phyloP scores from a whole-genome alignment of 2,888 invertebrate genomes.

The Andrena hattorfiana region DNA sequence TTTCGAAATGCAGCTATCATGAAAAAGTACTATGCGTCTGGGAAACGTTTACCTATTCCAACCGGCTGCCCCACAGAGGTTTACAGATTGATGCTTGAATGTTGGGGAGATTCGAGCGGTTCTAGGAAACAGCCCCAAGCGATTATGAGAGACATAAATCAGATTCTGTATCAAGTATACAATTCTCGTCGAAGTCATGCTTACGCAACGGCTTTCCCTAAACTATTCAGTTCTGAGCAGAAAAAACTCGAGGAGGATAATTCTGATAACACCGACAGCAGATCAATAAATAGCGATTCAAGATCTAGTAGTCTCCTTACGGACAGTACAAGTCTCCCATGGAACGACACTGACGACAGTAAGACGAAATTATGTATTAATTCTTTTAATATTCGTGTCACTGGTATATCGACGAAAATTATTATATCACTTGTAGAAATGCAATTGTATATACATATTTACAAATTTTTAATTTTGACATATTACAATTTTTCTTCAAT shows the following conservation, averaged over 20 bases:
- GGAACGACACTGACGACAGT: constrained; percentile 80
- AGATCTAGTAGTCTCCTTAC: constrained; percentile 79
- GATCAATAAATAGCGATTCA: constrained; percentile 80
- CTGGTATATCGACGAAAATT: not conserved
- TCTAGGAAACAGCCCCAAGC: constrained; percentile 92
- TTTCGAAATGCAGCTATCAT: constrained; percentile 80
- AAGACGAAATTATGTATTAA: constrained; percentile 30
- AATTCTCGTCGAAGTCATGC: constrained; percentile 88
- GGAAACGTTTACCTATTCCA: constrained; percentile 89
- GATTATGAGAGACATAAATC: constrained; percentile 94
- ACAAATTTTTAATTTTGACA: not conserved
- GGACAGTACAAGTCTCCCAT: constrained; percentile 79
- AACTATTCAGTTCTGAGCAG: constrained; percentile 71
- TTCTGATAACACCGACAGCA: constrained; percentile 74
- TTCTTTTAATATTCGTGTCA: not conserved
- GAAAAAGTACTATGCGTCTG: constrained; percentile 89
- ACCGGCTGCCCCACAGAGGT: constrained; percentile 90
- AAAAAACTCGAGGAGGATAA: constrained; percentile 65
- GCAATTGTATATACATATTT: not conserved
- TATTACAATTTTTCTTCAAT: not conserved
- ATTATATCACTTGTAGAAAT: not conserved
- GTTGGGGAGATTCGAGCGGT: constrained; percentile 92
- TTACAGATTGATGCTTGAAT: constrained; percentile 91
- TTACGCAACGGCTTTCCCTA: constrained; percentile 86
- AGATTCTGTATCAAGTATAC: constrained; percentile 90